Conservation (phyloP, 2,113 vertebrate genomes). For the Triplophysa rosa region DNA sequence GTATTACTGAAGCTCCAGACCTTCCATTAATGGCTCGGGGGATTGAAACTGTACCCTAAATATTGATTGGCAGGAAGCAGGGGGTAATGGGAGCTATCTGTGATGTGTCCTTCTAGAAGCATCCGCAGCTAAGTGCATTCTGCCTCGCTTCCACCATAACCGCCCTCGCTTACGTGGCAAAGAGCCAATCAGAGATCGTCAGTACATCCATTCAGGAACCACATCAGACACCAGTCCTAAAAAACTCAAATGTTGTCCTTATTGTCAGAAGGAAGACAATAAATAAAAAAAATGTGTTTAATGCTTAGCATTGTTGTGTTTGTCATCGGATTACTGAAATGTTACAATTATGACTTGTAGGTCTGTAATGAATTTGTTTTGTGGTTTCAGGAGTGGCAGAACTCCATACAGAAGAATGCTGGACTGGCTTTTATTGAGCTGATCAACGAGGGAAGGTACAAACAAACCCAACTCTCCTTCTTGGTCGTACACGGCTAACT, state of each 20-base stretch:
- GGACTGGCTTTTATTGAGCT: constrained; percentile 98
- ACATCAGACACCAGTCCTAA: neutral
- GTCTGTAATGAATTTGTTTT: neutral
- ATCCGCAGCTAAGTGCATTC: constrained; percentile 56
- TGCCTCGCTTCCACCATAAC: neutral
- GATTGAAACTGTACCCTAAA: constrained; percentile 90
- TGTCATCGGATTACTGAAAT: neutral
- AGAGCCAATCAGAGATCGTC: constrained; percentile 39
- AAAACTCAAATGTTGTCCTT: neutral
- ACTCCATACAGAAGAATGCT: constrained; percentile 99
- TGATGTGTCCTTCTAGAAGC: constrained; percentile 71
- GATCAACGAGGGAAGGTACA: constrained; percentile 98
- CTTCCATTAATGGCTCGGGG: constrained; percentile 94
- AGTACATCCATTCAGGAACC: constrained; percentile 6
- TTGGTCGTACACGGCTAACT: too few relatives aligned
- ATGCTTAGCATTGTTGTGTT: neutral
- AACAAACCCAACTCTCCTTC: neutral
- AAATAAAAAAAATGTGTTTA: neutral
- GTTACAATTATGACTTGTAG: neutral
- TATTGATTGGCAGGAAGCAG: constrained; percentile 93
- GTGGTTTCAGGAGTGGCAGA: constrained; percentile 93
- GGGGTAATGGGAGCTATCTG: constrained; percentile 87
- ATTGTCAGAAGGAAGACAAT: neutral
- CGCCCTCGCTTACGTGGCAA: constrained; percentile 25
- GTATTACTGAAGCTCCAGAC: constrained; percentile 91